Evolutionary conservation across 2,888 invertebrate genomes (phyloP).

Genomic region (Operophtera brumata): DNA sequence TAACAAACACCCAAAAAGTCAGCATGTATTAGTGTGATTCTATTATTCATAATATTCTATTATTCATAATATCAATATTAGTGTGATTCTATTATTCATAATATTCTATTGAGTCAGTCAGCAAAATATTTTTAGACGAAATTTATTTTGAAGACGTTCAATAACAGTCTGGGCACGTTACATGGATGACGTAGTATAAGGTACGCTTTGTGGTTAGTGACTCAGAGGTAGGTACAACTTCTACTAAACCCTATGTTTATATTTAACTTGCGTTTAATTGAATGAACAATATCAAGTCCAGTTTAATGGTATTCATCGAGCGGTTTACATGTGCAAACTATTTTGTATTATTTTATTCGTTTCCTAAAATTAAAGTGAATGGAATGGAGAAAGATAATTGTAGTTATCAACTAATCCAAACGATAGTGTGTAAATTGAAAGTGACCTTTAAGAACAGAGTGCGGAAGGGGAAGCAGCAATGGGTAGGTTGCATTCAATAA

Average conservation of each 20-base stretch:
- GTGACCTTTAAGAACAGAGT: conserved; percentile 14
- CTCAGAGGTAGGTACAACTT: conserved; percentile 39
- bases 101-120: conserved; percentile 14
- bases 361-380: conserved; percentile 16
- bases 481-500: conserved; percentile 7
- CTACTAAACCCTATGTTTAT: conserved; percentile 45
- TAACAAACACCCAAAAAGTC: too few species aligned
- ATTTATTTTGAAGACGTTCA: conserved; percentile 8
- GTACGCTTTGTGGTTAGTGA: conserved; percentile 34
- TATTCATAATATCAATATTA: too few species aligned
- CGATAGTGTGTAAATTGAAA: conserved; percentile 19
- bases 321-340: conserved; percentile 40
- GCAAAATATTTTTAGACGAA: conserved; percentile 14
- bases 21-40: too few species aligned
- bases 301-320: conserved; percentile 43
- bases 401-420: conserved; percentile 11
- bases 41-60: too few species aligned
- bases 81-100: conserved; percentile 1
- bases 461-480: conserved; percentile 12
- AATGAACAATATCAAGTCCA: conserved; percentile 43
- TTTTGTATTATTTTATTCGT: conserved; percentile 1
- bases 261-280: conserved; percentile 46
- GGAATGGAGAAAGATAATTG: conserved; percentile 8
- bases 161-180: conserved; percentile 16
- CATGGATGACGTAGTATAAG: conserved; percentile 36